A percentile compares a stretch with the other conserved stretches of the same genome.
These are phyloP conservation scores for Lottia gigantea DNA, from an alignment of 2,888 invertebrate species.

Conservation along the genomic window DNA sequence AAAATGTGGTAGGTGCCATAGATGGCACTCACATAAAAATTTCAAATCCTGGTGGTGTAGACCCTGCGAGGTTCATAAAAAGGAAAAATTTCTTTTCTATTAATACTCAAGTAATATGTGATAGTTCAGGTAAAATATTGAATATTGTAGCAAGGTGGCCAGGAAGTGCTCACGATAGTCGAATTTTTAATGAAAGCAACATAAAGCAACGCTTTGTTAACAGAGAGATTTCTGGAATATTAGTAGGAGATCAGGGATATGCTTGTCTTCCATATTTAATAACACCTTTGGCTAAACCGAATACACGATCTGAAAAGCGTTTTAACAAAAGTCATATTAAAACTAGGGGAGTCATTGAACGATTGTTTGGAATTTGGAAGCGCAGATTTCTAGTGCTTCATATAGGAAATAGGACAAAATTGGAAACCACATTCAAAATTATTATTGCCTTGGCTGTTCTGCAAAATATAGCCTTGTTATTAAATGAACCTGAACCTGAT, in stretches of 20 bases:
- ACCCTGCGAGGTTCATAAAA: background rate
- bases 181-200: constrained; percentile 3
- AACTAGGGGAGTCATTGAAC: background rate
- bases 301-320: background rate
- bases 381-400: background rate
- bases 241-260: background rate
- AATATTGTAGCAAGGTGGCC: constrained; percentile 1
- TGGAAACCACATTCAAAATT: background rate
- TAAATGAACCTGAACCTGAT: background rate
- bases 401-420: background rate
- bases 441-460: background rate
- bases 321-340: background rate
- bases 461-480: background rate
- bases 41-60: background rate
- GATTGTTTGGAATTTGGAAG: background rate
- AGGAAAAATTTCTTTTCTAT: background rate
- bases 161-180: background rate
- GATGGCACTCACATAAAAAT: background rate
- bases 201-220: background rate
- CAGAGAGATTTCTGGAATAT: background rate
- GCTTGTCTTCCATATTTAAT: background rate
- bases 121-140: constrained; percentile 3
- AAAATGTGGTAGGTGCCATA: constrained; percentile 1
- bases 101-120: background rate
- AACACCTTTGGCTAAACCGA: background rate